Conservation (phyloP, 2,888 invertebrate species). For the Ashinkailepas kermadecensis region DNA sequence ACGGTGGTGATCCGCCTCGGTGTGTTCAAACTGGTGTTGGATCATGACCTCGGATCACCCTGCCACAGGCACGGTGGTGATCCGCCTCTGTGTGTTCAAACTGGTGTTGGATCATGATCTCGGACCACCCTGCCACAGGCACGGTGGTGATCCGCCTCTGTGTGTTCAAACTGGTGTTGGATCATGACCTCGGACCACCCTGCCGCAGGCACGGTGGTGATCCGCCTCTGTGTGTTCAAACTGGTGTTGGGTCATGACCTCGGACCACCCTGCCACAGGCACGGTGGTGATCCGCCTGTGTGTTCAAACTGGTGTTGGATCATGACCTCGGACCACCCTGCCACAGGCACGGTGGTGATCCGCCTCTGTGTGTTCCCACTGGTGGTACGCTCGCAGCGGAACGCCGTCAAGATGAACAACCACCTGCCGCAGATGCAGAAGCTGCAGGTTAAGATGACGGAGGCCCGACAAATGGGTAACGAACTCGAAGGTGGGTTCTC, state of each 20-base stretch:
- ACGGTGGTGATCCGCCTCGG: too few relatives aligned
- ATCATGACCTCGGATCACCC: too few relatives aligned
- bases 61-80: constrained; percentile 60
- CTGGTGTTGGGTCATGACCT: constrained; percentile 48
- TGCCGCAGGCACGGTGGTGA: constrained; percentile 60
- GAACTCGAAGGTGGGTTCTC: constrained; percentile 54
- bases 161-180: too few relatives aligned
- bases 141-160: too few relatives aligned
- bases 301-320: too few relatives aligned
- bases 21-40: too few relatives aligned
- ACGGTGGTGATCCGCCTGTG: too few relatives aligned
- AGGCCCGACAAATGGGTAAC: constrained; percentile 78
- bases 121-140: too few relatives aligned
- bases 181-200: too few relatives aligned
- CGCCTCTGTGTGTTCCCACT: constrained; percentile 74
- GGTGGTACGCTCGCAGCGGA: constrained; percentile 71
- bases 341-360: constrained; percentile 63
- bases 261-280: too few relatives aligned
- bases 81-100: constrained; percentile 73
- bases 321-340: too few relatives aligned
- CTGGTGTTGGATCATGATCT: too few relatives aligned
- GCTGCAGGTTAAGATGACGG: constrained; percentile 73
- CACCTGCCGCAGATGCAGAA: constrained; percentile 75
- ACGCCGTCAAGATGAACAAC: constrained; percentile 71
- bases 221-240: constrained; percentile 73